Evolutionary conservation across 1,140 invertebrate genomes (phyloP), one percentile per base, ranked within the genome.

Genomic region (Delia radicum): DNA sequence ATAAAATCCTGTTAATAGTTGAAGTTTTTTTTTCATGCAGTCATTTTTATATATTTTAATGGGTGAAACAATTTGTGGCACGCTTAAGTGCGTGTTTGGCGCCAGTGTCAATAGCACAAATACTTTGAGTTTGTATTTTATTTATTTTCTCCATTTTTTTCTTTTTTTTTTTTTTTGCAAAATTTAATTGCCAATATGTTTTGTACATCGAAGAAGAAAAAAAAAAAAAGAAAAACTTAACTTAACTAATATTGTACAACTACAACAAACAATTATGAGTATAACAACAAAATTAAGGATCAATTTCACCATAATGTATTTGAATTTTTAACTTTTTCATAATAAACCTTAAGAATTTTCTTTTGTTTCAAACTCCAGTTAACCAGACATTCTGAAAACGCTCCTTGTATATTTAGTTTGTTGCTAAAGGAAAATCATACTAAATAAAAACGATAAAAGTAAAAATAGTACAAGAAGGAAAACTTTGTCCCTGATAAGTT

Each of bases 21-120:
- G n/a, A n/a, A n/a, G n/a, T n/a, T n/a, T n/a, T n/a, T n/a, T n/a
- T n/a, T n/a, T n/a, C 37, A 15, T 42, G 12, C n/a, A 42, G 37
- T 42, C 12, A 42, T 55, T 24, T 55, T 55, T 55, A 55, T 55
- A 18, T 18, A 5, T 55, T 55, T 55, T 55, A 21, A 55, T 55
- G 48, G 3, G 2, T 18, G 10, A 18, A 55, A 21, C 48, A 55
- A 55, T 55, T 55, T 55, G 48, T 55, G 48, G 48, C 48, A 55
- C 48, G 48, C 48, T 18, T 55, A 55, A 55, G 48, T 55, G 48
- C 48, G 48, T 55, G 48, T 55, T 55, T 55, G 48, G 48, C 48
- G 48, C 48, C 48, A 55, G 48, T 55, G 48, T 55, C 48, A 55
- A 55, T 55, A 21, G 48, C 48, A 55, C 48, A 55, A 55, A 55